Evolutionary conservation across 2,797 vertebrate genomes (phyloP), one percentile per base, ranked within the genome.

Genomic region (Sebastes vulpes): DNA sequence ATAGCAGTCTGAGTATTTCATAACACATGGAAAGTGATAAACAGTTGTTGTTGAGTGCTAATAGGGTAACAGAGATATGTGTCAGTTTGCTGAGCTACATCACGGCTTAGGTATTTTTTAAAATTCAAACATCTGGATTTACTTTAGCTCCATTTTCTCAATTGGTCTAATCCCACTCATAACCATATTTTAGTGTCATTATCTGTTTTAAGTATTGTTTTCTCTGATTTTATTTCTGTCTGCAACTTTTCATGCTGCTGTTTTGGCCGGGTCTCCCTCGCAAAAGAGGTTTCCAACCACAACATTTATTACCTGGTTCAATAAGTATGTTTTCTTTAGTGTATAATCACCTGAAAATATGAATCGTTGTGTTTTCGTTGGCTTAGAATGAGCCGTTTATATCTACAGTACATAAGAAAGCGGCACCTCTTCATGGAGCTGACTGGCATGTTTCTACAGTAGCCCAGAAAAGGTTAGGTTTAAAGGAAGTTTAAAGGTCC

Each of bases 1-100:
- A 84, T 81, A 85, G 65, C n/a, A 75, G 67, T 21, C 31, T 57
- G 57, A 58, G 64, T 42, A 66, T 83, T 83, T 79, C 53, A 8
- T 72, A 75, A 67, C 71, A 69, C 31, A 42, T 48, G 54, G 65
- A 71, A 61, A 85, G 35, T 25, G 54, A 48, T 50, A 79, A 75
- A 72, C 42, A 48, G 35, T 57, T 72, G 54, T 32, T 73, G 54
- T 26, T 48, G 60, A 32, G 74, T 56, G 70, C 66, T 83, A 66
- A 60, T 59, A 2, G 59, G 12, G 71, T 70, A 54, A 73, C 76
- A 31, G 35, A 48, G 52, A 67, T 14, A 9, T 75, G 81, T 18
- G 77, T 80, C 77, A 71, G 59, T 70, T 75, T 85, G 42, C 59
- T 28, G 38, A 65, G 61, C 61, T 38, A 50, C 66, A 61, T 58